Evolutionary conservation across 2,113 vertebrate species (phyloP), one percentile per base, ranked within the genome.

Genomic region (Callipepla squamata): DNA sequence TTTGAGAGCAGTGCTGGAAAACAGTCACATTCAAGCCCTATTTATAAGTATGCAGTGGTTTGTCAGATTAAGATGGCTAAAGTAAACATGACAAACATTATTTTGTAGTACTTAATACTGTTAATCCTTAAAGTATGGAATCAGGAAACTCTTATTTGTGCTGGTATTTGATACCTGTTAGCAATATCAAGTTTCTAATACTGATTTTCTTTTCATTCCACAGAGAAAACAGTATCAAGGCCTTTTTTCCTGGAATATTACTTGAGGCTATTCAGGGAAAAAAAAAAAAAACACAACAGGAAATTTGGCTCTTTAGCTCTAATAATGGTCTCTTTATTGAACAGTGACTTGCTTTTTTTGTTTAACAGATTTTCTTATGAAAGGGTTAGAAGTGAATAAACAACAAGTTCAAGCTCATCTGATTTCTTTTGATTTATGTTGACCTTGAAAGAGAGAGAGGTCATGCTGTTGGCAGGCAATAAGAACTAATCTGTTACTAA

Each of bases 401-500:
- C 1, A 45, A 72, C 87, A 82, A 91, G 85, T 89, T 94, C 84
- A 68, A 90, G 84, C 88, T 94, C 96, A 85, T 97, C 97, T 97
- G 97, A 98, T 97, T 98, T 95, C 97, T 95, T 97, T 68, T 96
- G 97, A 95, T 95, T 97, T 96, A 82, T 87, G 82, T 55, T 95
- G 97, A 98, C 97, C 98, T 94, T 95, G 92, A 95, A 47, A 47
- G 20, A 89, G 91, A 93, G 80, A 92, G 94, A 94, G 95, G 96
- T 97, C 96, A 89, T 45, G 66, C 91, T 89, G 96, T 96, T 97
- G 98, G 98, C 97, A 97, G 96, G 94, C 88, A 94, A 95, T 90
- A 88, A 97, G 97, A 97, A 96, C 96, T 95, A 98, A 97, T 97
- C 98, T 95, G 95, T 97, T 97, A 96, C 97, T 96, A 96, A 95